Base-by-base conservation (phyloP, 2,797 vertebrate genomes). In the Aphelocoma californica region DNA sequence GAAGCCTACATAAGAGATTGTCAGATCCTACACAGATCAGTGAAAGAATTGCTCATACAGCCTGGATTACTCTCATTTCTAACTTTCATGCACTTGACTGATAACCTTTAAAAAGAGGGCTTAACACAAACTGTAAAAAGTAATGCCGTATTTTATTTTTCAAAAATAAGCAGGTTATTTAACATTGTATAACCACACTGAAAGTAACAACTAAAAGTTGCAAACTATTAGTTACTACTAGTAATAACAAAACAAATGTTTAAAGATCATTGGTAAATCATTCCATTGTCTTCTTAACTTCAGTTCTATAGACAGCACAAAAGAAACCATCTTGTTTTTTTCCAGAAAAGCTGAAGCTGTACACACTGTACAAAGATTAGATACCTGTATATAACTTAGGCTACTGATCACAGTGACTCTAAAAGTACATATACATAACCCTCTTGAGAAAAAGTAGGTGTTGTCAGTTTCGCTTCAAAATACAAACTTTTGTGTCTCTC, bases 361-460 rank as follows among this genome's bases (percentile, higher is more conserved):
- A 73, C 18, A 51, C 29, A 53, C 16, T 56, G 11, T 24, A 47
- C 54, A 50, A 66, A 53, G 29, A 58, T 14, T 26, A 65, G 23
- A 54, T 26, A 86, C 9, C 19, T 50, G 25, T 28, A 47, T 29
- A 26, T 44, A 88, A 74, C 24, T 73, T 53, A 12, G 38, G 31
- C 32, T 18, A 1, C 11, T 67, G 20, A 50, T 54, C 54, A 32
- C 0, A 69, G 61, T 0, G 0, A 79, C 42, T 50, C 54, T 56
- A 25, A 81, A 94, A 84, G 15, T 48, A 50, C 5, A 10, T 9
- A 44, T 4, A 81, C 14, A 40, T 18, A 60, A 28, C 2, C 1
- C 12, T 29, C 29, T 47, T 32, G 38, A 86, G 26, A 25, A 50
- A 86, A 84, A 81, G 81, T 1, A 69, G 10, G 7, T 24, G 34